Evolutionary conservation across 1,140 invertebrate species (phyloP).

Genomic region (Tigriopus japonicus): DNA sequence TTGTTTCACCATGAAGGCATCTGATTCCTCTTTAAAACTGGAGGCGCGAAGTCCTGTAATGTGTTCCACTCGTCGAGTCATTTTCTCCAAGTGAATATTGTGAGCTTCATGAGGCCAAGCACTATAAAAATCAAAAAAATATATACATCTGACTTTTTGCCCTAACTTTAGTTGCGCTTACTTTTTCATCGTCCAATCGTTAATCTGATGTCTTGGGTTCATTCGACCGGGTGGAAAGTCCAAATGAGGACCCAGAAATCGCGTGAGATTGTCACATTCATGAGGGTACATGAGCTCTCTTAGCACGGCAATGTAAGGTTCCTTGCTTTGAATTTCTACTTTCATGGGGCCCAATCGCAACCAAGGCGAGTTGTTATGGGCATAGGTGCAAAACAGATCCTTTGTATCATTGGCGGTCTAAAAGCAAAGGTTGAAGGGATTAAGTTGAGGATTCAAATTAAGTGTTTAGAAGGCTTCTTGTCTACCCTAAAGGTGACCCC

Average conservation of each 20-base stretch:
- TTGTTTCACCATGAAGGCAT: not conserved
- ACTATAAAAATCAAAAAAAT: not conserved
- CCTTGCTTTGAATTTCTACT: not conserved
- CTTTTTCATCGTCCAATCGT: conserved; percentile 14
- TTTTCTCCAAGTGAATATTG: conserved; percentile 8
- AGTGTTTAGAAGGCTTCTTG: not conserved
- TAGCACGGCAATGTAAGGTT: not conserved
- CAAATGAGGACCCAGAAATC: not conserved
- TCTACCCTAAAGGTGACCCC: not conserved
- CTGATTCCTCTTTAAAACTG: not conserved
- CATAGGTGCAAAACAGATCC: conserved; percentile 6
- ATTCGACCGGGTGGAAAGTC: conserved; percentile 10
- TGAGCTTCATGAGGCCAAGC: not conserved
- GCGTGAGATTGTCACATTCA: conserved; percentile 5
- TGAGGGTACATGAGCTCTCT: not conserved
- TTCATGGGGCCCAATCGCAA: conserved; percentile 7
- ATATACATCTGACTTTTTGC: too few species aligned
- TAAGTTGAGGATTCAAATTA: not conserved
- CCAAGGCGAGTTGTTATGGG: not conserved
- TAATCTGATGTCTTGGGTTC: not conserved
- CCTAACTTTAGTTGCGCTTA: not conserved
- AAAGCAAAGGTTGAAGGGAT: not conserved
- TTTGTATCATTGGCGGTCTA: not conserved
- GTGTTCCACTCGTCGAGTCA: not conserved
- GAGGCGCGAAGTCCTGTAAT: not conserved